Evolutionary conservation across 2,113 vertebrate species (phyloP).

Genomic region (Osmerus mordax): DNA sequence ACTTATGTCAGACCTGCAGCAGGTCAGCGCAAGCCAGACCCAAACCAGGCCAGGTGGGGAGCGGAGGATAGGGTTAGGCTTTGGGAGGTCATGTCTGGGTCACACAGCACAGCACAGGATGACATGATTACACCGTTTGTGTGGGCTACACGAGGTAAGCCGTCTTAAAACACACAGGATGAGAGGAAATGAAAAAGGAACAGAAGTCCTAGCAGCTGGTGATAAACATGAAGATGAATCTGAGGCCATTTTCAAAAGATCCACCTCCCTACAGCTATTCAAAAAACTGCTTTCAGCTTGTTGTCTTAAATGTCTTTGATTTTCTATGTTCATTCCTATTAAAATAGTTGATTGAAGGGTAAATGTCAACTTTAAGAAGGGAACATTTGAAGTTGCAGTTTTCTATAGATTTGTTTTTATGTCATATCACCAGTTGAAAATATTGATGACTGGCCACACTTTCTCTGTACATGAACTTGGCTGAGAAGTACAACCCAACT

Average conservation of each 20-base stretch:
- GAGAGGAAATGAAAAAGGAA: background rate
- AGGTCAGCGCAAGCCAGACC: too few species aligned
- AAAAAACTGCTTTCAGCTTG: background rate
- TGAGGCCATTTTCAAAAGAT: background rate
- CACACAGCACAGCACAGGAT: slow-evolving; percentile 23
- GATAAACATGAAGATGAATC: background rate
- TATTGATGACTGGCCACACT: too few species aligned
- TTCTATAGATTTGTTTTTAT: too few species aligned
- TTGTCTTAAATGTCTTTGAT: background rate
- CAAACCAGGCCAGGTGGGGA: background rate
- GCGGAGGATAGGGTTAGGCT: slow-evolving; percentile 22
- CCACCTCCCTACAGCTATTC: background rate
- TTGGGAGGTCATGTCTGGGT: slow-evolving; percentile 62
- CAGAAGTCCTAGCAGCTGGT: background rate
- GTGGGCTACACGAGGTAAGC: slow-evolving; percentile 35
- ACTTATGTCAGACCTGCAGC: too few species aligned
- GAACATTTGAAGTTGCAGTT: too few species aligned
- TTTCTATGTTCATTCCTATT: background rate
- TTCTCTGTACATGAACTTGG: too few species aligned
- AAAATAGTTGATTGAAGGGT: too few species aligned
- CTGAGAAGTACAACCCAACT: background rate
- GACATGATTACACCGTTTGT: slow-evolving; percentile 50
- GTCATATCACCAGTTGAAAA: too few species aligned
- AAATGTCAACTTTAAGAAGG: too few species aligned
- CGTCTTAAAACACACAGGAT: slow-evolving; percentile 34